A percentile compares a stretch with the other conserved stretches of the same genome.
These are phyloP conservation scores for Bombylius discolor DNA, from an alignment of 2,888 invertebrate genomes.

Conservation along the genomic window DNA sequence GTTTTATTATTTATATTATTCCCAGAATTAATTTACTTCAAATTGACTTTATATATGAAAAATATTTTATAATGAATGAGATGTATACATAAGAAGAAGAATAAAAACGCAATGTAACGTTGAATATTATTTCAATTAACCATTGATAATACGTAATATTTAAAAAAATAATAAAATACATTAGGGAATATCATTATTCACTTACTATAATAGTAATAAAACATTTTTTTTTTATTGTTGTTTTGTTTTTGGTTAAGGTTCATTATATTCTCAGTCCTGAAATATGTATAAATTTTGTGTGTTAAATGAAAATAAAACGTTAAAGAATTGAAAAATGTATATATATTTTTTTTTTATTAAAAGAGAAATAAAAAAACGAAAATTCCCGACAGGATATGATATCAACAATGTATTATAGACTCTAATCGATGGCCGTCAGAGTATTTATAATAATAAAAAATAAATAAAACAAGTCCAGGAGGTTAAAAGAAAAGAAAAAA, in stretches of 20 bases:
- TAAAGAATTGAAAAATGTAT: no score
- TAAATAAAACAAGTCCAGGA: not conserved
- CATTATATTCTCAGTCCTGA: no score
- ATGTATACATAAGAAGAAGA: no score
- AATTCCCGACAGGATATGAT: no score
- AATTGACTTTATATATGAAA: not conserved
- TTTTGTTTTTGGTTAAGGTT: not conserved
- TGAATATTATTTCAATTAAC: constrained; percentile 5
- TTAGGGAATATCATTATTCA: not conserved
- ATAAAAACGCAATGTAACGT: constrained; percentile 6
- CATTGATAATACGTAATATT: constrained; percentile 6
- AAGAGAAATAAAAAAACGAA: not conserved
- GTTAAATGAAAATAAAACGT: no score
- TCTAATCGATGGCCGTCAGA: no score
- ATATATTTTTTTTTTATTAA: not conserved
- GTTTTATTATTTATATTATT: no score
- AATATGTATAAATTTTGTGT: no score
- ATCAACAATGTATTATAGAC: no score
- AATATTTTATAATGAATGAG: no score
- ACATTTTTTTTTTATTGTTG: not conserved
- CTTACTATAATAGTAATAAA: no score
- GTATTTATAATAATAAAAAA: no score
- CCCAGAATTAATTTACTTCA: constrained; percentile 2
- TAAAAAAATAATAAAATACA: not conserved
- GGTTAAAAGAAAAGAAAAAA: not conserved